A percentile compares a stretch with the other conserved stretches of the same genome.
phyloP scores from a whole-genome alignment of 2,888 invertebrate genomes.

The Alsophila aescularia region DNA sequence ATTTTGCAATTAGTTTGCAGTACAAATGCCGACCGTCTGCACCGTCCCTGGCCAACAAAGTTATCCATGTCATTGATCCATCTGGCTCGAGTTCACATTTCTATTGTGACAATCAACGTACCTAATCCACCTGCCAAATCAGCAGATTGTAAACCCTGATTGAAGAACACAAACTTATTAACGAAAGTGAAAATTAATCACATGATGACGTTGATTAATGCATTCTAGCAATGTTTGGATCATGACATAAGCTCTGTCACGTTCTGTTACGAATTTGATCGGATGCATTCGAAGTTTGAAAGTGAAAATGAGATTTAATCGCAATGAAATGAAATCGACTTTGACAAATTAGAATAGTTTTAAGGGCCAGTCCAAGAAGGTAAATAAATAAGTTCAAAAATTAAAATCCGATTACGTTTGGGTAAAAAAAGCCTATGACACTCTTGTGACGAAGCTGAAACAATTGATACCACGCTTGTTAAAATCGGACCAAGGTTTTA shows the following conservation, averaged over 20 bases:
- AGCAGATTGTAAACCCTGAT: not conserved
- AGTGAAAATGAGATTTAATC: slow-evolving; percentile 27
- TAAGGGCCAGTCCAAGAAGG: too few relatives aligned
- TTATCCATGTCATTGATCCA: too few relatives aligned
- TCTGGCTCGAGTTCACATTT: too few relatives aligned
- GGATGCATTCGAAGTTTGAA: slow-evolving; percentile 11
- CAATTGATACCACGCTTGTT: too few relatives aligned
- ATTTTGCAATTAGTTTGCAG: too few relatives aligned
- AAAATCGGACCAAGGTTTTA: too few relatives aligned
- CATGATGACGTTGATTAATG: slow-evolving; percentile 54
- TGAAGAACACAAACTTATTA: slow-evolving; percentile 18
- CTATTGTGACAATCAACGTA: slow-evolving; percentile 1
- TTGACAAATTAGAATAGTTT: not conserved
- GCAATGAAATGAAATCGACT: slow-evolving; percentile 15
- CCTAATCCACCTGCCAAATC: not conserved
- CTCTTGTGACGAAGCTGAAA: too few relatives aligned
- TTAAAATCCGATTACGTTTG: too few relatives aligned
- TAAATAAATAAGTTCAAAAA: too few relatives aligned
- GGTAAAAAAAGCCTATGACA: too few relatives aligned
- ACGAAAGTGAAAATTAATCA: slow-evolving; percentile 35
- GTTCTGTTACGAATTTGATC: slow-evolving; percentile 18
- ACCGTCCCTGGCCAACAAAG: too few relatives aligned
- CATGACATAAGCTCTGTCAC: slow-evolving; percentile 30
- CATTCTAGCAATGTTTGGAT: slow-evolving; percentile 44
- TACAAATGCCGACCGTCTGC: too few relatives aligned